A percentile compares a stretch with the other conserved stretches of the same genome.
phyloP scores from a whole-genome alignment of 2,113 vertebrate species.

The Platichthys stellatus region DNA sequence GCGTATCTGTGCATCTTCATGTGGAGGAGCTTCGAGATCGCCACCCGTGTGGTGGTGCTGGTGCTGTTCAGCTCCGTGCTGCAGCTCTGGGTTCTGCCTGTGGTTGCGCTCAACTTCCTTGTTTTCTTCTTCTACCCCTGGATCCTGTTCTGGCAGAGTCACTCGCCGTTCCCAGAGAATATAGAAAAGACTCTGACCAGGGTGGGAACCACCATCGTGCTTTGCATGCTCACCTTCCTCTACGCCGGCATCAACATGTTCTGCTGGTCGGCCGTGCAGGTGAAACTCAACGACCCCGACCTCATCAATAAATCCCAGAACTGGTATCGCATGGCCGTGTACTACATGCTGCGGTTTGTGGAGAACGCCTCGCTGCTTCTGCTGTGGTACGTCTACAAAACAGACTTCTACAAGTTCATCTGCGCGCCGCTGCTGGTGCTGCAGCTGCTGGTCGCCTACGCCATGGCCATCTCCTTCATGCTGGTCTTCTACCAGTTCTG shows the following conservation, averaged over 20 bases:
- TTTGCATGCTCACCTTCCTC: conserved; percentile 93
- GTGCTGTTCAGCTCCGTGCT: conserved; percentile 96
- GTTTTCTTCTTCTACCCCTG: conserved; percentile 92
- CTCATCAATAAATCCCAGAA: conserved; percentile 95
- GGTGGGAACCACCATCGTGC: conserved; percentile 91
- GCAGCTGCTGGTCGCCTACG: conserved; percentile 89
- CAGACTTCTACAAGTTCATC: conserved; percentile 88
- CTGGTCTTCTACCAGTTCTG: conserved; percentile 96
- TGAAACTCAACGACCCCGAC: conserved; percentile 91
- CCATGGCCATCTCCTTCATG: conserved; percentile 92
- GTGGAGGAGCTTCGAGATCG: conserved; percentile 97
- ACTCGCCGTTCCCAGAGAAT: conserved; percentile 93
- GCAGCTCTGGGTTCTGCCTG: conserved; percentile 89
- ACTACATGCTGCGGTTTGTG: conserved; percentile 91
- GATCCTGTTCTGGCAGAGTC: conserved; percentile 93
- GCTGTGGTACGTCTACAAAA: conserved; percentile 91
- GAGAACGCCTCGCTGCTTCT: conserved; percentile 92
- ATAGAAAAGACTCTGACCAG: conserved; percentile 93
- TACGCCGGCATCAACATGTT: conserved; percentile 98
- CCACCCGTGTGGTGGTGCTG: conserved; percentile 89
- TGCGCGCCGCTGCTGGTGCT: conserved; percentile 89
- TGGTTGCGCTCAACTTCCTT: conserved; percentile 89
- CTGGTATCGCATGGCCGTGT: conserved; percentile 89
- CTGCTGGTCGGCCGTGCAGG: conserved; percentile 97
- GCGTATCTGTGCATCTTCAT: conserved; percentile 95